Base-by-base conservation (phyloP, 2,797 vertebrate species). In the Heterohyrax brucei region DNA sequence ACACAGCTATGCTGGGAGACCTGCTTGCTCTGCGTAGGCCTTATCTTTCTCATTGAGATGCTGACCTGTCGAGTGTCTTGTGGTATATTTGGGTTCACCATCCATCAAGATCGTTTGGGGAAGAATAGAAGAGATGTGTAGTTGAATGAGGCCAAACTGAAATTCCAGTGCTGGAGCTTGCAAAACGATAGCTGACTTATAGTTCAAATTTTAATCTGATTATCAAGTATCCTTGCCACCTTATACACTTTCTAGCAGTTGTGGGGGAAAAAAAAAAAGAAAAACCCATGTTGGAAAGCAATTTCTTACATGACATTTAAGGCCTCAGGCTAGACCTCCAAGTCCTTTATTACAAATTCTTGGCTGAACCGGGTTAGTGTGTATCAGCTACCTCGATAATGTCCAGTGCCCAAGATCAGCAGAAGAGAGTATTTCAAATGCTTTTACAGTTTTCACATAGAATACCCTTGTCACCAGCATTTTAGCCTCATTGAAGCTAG, bases 151-250 rank as follows among this genome's bases (percentile, higher is more conserved):
- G 73, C 87, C 95, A 91, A 79, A 86, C 44, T 93, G 70, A 95
- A 73, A 80, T 64, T 91, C 70, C 89, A 93, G 86, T 68, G 79
- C 0, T 14, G 44, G 50, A 94, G 72, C 59, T 50, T 93, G 2
- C 13, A 89, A 93, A 96, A 86, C 80, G 14, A 68, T 28, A 86
- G 48, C 64, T 59, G 6, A 85, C 86, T 95, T 89, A 12, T 91
- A 85, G 56, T 95, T 87, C 44, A 61, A 9, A 62, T 92, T 96
- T 97, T 96, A 93, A 96, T 95, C 76, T 91, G 87, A 68, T 95
- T 97, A 97, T 75, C 75, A 79, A 81, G 44, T 95, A 68, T 80
- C 81, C 44, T 53, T 87, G 81, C 80, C 83, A 94, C 75, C 93
- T 82, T 50, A 85, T 94, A 66, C 53, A 84, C 62, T 92, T 93